A percentile compares a stretch with the other conserved stretches of the same genome.
Evolutionary conservation across 2,888 invertebrate genomes (phyloP).

Genomic region (Petrophora chlorosata): DNA sequence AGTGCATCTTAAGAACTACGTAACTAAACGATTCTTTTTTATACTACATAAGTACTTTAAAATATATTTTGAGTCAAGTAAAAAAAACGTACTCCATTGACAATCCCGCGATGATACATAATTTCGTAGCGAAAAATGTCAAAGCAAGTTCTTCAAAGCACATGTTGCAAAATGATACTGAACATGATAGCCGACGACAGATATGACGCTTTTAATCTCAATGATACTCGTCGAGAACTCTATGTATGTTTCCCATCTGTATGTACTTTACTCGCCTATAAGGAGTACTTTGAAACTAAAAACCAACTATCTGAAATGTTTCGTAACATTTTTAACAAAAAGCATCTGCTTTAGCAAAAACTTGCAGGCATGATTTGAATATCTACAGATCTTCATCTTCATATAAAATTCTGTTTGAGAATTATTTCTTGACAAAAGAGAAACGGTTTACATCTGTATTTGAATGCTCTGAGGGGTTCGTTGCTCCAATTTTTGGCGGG

Average conservation of each 20-base stretch:
- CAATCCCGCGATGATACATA: background rate
- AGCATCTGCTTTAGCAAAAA: background rate
- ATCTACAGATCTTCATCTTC: background rate
- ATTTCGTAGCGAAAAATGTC: slow-evolving; percentile 20
- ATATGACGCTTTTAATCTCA: slow-evolving; percentile 34
- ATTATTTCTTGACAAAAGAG: slow-evolving; percentile 29
- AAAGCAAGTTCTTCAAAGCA: slow-evolving; percentile 16
- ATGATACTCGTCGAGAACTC: slow-evolving; percentile 13
- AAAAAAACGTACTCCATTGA: background rate
- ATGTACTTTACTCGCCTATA: slow-evolving; percentile 3
- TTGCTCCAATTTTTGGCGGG: slow-evolving; percentile 59
- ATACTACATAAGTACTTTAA: no score
- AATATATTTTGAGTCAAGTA: no score
- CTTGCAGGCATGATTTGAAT: background rate
- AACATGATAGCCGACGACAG: slow-evolving; percentile 46
- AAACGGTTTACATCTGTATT: slow-evolving; percentile 35
- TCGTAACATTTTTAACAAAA: background rate
- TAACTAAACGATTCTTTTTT: no score
- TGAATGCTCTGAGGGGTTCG: slow-evolving; percentile 55
- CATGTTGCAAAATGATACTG: slow-evolving; percentile 34
- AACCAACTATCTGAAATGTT: slow-evolving; percentile 1
- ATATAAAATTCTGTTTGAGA: background rate
- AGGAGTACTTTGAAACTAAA: background rate
- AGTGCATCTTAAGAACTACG: no score
- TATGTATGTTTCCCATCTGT: slow-evolving; percentile 21